These are phyloP conservation scores for Acrocyrtus sp. DNA, from an alignment of 2,888 invertebrate species.

Conservation along the genomic window DNA sequence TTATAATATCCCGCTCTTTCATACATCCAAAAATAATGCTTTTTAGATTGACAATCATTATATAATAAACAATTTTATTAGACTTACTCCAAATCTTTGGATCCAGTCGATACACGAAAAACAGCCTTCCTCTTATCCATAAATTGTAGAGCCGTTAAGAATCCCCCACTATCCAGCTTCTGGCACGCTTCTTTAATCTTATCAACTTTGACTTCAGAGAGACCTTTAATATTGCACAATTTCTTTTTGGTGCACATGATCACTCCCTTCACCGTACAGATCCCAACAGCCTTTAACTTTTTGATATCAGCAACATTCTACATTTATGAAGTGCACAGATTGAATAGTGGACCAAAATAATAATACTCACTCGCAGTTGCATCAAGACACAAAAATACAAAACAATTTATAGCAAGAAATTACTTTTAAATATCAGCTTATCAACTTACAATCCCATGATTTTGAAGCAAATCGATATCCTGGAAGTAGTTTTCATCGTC, in stretches of 20 bases:
- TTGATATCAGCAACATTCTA: slow-evolving; percentile 79
- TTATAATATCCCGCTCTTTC: no score
- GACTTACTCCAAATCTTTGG: slow-evolving; percentile 77
- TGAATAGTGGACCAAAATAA: no score
- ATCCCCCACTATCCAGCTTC: slow-evolving; percentile 74
- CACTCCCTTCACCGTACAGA: slow-evolving; percentile 83
- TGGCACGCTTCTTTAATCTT: slow-evolving; percentile 82
- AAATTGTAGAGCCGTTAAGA: slow-evolving; percentile 80
- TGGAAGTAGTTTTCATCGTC: slow-evolving; percentile 78
- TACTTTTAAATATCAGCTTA: no score
- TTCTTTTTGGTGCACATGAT: slow-evolving; percentile 83
- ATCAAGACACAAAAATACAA: slow-evolving; percentile 5
- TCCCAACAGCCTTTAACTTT: slow-evolving; percentile 79
- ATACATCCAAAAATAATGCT: no score
- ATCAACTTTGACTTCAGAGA: slow-evolving; percentile 80
- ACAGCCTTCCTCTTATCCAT: slow-evolving; percentile 77
- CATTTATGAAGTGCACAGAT: no score
- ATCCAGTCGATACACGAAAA: slow-evolving; percentile 74
- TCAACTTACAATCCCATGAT: slow-evolving; percentile 71
- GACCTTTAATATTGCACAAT: slow-evolving; percentile 78
- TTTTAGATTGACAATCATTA: no score
- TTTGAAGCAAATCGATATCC: slow-evolving; percentile 76
- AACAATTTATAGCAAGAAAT: slow-evolving; percentile 13
- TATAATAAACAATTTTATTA: not conserved
- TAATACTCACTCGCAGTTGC: not conserved